phyloP scores from a whole-genome alignment of 2,113 vertebrate genomes.

The Tetrao urogallus region DNA sequence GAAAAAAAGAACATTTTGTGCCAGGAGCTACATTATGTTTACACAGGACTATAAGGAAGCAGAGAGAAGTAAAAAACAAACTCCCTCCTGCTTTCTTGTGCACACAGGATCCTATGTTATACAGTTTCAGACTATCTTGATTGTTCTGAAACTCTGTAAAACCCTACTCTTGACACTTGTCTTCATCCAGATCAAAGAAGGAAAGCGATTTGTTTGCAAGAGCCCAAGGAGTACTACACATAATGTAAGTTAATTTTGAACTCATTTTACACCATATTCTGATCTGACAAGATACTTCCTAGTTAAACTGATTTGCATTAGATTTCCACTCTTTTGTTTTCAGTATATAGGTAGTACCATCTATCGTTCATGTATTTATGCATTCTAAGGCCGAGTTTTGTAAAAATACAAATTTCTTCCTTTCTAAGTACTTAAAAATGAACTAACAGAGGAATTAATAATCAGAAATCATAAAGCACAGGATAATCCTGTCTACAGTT shows the following conservation, averaged over 20 bases:
- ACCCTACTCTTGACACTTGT: background rate
- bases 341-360: background rate
- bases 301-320: slow-evolving; percentile 47
- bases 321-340: background rate
- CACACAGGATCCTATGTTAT: background rate
- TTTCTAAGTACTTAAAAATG: background rate
- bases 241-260: background rate
- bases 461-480: background rate
- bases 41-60: background rate
- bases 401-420: background rate
- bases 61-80: background rate
- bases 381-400: background rate
- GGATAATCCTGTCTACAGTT: background rate
- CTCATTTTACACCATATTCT: background rate
- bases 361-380: slow-evolving; percentile 21
- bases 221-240: background rate
- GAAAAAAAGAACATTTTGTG: background rate
- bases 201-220: background rate
- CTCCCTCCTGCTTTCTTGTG: background rate
- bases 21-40: background rate
- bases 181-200: slow-evolving; percentile 7
- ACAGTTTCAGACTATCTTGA: background rate
- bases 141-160: background rate
- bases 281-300: slow-evolving; percentile 33
- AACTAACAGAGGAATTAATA: background rate